Conservation (phyloP, 2,888 invertebrate species). For the Himalopsyche japonica region DNA sequence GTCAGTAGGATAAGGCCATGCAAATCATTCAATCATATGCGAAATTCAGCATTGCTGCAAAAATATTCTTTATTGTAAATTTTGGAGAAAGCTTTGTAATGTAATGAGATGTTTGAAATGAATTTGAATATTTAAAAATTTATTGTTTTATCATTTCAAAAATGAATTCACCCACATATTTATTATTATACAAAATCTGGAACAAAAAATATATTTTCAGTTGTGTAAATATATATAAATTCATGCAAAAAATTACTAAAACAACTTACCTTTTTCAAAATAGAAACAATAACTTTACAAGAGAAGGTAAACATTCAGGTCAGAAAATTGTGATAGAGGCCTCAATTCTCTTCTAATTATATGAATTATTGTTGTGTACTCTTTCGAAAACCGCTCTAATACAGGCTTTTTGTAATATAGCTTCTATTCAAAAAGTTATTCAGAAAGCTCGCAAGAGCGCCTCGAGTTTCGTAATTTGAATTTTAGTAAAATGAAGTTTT, state of each 20-base stretch:
- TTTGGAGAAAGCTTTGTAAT: too few relatives aligned
- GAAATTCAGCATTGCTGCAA: too few relatives aligned
- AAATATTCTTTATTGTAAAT: too few relatives aligned
- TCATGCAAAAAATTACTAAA: background rate
- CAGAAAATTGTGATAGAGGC: background rate
- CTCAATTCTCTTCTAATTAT: background rate
- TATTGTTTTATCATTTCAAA: too few relatives aligned
- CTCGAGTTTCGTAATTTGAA: background rate
- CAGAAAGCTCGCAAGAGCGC: background rate
- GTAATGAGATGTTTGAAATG: too few relatives aligned
- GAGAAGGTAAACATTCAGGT: background rate
- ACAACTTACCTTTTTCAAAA: background rate
- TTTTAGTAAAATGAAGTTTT: background rate
- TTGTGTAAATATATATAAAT: background rate
- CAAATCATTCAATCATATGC: too few relatives aligned
- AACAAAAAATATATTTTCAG: too few relatives aligned
- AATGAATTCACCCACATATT: too few relatives aligned
- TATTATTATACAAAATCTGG: too few relatives aligned
- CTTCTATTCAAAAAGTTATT: background rate
- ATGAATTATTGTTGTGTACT: constrained; percentile 19
- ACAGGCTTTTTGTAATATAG: background rate
- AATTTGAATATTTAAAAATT: too few relatives aligned
- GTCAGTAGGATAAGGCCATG: too few relatives aligned
- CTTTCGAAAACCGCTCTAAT: background rate
- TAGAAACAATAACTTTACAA: background rate